phyloP scores from a whole-genome alignment of 2,113 vertebrate genomes.

The Colinus virginianus region DNA sequence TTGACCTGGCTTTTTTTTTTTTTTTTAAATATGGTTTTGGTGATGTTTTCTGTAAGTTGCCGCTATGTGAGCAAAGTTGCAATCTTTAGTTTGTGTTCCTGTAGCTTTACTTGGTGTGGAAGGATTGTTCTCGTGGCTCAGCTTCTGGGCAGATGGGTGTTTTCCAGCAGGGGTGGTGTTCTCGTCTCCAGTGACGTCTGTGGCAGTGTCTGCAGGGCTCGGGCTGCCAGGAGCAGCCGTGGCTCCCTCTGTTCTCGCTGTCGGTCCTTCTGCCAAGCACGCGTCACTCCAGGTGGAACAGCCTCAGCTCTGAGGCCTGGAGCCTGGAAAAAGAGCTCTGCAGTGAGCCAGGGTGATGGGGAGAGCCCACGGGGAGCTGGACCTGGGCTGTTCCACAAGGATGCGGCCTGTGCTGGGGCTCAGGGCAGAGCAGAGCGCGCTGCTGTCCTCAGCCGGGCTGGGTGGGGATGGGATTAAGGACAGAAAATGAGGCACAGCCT shows the following conservation, averaged over 20 bases:
- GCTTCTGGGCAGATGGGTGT: neutral
- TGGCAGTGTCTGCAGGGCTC: neutral
- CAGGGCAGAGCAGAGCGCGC: neutral
- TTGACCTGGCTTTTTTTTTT: neutral
- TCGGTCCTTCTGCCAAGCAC: neutral
- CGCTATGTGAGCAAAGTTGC: rapidly evolving
- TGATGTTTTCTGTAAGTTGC: neutral
- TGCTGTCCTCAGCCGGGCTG: neutral
- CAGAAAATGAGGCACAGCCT: neutral
- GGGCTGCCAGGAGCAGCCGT: neutral
- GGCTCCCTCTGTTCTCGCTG: neutral
- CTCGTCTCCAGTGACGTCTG: rapidly evolving
- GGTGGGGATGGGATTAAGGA: neutral
- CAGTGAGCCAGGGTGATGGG: neutral
- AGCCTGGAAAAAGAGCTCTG: neutral
- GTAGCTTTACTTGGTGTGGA: neutral
- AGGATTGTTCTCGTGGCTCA: neutral
- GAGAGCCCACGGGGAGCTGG: neutral
- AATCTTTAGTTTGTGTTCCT: neutral
- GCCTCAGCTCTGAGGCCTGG: neutral
- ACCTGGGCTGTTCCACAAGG: rapidly evolving
- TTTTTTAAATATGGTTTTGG: rapidly evolving
- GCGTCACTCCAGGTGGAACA: neutral
- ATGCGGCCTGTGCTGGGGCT: neutral
- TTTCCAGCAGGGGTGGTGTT: neutral